These are phyloP conservation scores for Scaptomyza polygonia DNA, from an alignment of 2,888 invertebrate genomes.

Conservation along the genomic window DNA sequence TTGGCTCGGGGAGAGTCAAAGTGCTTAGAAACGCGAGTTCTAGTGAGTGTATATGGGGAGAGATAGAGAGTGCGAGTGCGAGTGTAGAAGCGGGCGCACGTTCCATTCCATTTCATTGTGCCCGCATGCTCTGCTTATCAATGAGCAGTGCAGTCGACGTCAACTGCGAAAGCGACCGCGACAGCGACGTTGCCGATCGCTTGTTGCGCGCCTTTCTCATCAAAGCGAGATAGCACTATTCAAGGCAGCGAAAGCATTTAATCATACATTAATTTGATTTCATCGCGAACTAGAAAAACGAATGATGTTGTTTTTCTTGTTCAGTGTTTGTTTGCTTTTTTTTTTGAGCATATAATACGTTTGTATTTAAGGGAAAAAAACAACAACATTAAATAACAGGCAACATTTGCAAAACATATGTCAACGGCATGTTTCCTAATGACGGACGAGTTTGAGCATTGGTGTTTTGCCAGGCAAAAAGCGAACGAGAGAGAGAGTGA, in stretches of 20 bases:
- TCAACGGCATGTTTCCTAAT: constrained; percentile 70
- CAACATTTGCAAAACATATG: constrained; percentile 79
- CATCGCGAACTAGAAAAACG: constrained; percentile 38
- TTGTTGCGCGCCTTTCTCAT: constrained; percentile 28
- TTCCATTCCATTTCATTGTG: constrained; percentile 45
- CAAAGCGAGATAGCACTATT: constrained; percentile 28
- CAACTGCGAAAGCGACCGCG: constrained; percentile 11
- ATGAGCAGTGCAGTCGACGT: constrained; percentile 30
- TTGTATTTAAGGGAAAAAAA: constrained; percentile 24
- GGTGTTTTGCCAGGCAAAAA: constrained; percentile 35
- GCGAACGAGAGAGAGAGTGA: constrained; percentile 3
- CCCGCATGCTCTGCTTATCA: constrained; percentile 58
- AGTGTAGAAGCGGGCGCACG: constrained; percentile 20
- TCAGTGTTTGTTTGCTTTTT: constrained; percentile 5
- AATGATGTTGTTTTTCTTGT: constrained; percentile 9
- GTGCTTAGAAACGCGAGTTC: neutral
- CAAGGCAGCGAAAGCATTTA: constrained; percentile 23
- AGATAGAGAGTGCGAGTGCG: neutral
- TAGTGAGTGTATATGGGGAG: constrained; percentile 25
- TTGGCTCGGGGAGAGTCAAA: neutral
- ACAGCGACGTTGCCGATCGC: constrained; percentile 44
- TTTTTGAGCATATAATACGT: constrained; percentile 31
- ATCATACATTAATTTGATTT: constrained; percentile 37
- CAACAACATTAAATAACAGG: constrained; percentile 29
- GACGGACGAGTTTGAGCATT: constrained; percentile 33